Percentiles rank a stretch among this genome's conserved stretches.
phyloP scores from a whole-genome alignment of 2,113 vertebrate species.

The Anser brachyrhynchus region DNA sequence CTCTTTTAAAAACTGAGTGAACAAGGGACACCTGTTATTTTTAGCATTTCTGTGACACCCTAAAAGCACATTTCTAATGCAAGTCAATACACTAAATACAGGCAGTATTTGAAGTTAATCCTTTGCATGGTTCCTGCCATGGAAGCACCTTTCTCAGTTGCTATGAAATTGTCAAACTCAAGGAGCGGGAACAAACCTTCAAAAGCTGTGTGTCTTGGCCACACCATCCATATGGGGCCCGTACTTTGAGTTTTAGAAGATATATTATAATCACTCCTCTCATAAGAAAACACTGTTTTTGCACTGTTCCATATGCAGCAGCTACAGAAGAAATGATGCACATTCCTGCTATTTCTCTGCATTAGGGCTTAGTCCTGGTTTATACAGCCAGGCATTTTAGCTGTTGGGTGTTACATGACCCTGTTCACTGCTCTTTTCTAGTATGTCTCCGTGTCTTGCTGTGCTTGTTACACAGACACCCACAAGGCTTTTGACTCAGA shows the following conservation, averaged over 20 bases:
- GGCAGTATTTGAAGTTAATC: conserved; percentile 58
- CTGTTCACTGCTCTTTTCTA: not conserved
- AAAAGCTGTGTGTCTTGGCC: conserved; percentile 6
- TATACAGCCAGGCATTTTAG: not conserved
- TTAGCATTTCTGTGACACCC: not conserved
- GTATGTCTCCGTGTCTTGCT: not conserved
- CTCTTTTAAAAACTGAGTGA: not conserved
- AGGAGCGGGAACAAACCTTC: not conserved
- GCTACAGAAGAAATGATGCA: not conserved
- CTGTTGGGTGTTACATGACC: not conserved
- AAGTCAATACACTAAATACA: conserved; percentile 6
- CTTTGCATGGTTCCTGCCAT: conserved; percentile 30
- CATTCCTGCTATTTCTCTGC: not conserved
- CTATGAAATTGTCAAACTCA: conserved; percentile 7
- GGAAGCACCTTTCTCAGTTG: conserved; percentile 30
- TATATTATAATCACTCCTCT: not conserved
- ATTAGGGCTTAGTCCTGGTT: not conserved
- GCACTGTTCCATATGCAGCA: not conserved
- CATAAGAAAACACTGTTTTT: not conserved
- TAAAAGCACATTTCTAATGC: not conserved
- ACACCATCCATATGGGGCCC: not conserved
- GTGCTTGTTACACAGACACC: not conserved
- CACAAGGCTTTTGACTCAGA: not conserved
- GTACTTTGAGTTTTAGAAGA: conserved; percentile 33
- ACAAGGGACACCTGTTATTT: not conserved